phyloP scores from a whole-genome alignment of 2,113 vertebrate species.

The Podarcis muralis region DNA sequence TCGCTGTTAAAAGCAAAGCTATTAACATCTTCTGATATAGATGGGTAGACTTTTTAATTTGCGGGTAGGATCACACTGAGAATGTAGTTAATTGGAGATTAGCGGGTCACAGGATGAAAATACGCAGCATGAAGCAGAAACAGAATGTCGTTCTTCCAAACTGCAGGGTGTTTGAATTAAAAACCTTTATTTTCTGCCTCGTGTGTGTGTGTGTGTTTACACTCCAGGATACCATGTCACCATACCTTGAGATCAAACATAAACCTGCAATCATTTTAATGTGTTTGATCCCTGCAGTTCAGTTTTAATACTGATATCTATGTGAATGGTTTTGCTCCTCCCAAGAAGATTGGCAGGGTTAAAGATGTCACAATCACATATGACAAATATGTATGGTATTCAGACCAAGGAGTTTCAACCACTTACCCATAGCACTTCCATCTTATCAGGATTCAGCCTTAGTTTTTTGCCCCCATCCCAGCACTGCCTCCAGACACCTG shows the following conservation, averaged over 20 bases:
- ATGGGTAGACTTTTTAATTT: not conserved
- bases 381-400: not conserved
- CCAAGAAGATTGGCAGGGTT: not conserved
- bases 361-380: not conserved
- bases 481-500: too few species aligned
- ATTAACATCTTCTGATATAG: not conserved
- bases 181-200: not conserved
- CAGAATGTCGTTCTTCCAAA: not conserved
- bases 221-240: conserved; percentile 5
- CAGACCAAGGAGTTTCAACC: not conserved
- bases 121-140: not conserved
- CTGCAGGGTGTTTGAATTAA: not conserved
- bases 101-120: conserved; percentile 1
- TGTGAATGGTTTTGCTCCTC: not conserved
- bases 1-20: not conserved
- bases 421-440: not conserved
- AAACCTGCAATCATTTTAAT: not conserved
- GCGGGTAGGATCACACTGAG: conserved; percentile 17
- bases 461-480: too few species aligned
- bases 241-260: conserved; percentile 29
- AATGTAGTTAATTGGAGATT: conserved; percentile 22
- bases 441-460: too few species aligned
- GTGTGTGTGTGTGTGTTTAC: not conserved
- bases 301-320: conserved; percentile 8
- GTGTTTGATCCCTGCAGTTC: not conserved